Evolutionary conservation across 2,113 vertebrate genomes (phyloP), one percentile per base, ranked within the genome.

Genomic region (Odocoileus virginianus): DNA sequence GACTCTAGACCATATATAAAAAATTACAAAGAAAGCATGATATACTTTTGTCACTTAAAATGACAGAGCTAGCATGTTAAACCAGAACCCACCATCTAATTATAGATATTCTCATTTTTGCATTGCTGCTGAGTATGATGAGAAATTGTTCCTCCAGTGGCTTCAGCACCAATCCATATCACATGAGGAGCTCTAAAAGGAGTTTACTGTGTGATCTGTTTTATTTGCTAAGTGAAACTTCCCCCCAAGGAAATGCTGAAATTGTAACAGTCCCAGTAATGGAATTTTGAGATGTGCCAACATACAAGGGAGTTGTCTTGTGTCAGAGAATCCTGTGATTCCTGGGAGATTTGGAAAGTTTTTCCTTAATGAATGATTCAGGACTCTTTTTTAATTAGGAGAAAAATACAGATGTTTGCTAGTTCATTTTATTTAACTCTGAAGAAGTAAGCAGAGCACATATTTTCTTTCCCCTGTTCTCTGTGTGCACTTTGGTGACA

Each of bases 361-460:
- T 93, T 91, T 78, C 47, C 27, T 94, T 85, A 92, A 71, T 50
- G 40, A 96, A 83, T 58, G 27, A 92, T 27, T 83, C 43, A 87
- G 17, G 16, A 43, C 23, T 74, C 3, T 23, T 54, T 71, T 82
- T 36, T 47, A 89, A 36, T 16, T 27, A 71, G 13, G 61, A 74
- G n/a, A 58, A 82, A 96, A 92, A 64, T 84, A 36, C 14, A 87
- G 17, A 96, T 78, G 94, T 83, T 47, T 94, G 86, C 12, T 71
- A 15, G 58, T 88, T 87, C 71, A 81, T 95, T 92, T 93, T 94
- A 91, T 81, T 88, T 78, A 92, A 91, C 45, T 89, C 36, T 82
- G 43, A 90, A 91, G 60, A 97, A 60, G 21, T 33, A 45, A 93
- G 27, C 0, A n/a, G 87, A 57, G 10, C 50, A 78, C 71, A 67